Base-by-base conservation (phyloP, 2,888 invertebrate species). In the Drosophila vallismaia region DNA sequence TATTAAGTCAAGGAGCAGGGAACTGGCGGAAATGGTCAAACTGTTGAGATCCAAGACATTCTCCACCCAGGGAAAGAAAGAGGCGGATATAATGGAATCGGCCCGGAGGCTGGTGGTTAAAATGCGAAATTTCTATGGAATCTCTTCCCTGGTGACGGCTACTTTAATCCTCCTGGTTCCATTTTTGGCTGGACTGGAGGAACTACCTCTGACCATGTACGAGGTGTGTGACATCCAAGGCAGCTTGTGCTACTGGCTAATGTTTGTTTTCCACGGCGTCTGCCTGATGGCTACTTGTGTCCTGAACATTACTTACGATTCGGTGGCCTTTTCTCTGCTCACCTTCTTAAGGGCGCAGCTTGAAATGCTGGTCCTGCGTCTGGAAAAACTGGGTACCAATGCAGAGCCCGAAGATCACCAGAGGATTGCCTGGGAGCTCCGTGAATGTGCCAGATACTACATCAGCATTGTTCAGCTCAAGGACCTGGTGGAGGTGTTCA, bases 221-320 rank as follows among this genome's bases (percentile, higher is more conserved):
- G 76, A 71, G 48, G 89, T 89, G 1, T 76, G 90, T 33, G 33
- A 67, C 5, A 12, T 80, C 31, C 46, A 73, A 7, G 50, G 29
- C 0, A 7, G 38, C 5, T 56, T 50, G 6, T 79, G 77, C 55
- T 89, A 79, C 19, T 62, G 66, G 8, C 33, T 68, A 0, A 55
- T 85, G 8, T 86, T 83, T 14, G 3, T 75, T 1, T 88, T 74
- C 36, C 79, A 85, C 10, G 60, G 71, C 40, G 0, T 82, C n/a
- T 53, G 81, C 0, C 10, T 88, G n/a, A 12, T 75, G 19, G 45
- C 78, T 0, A 67, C 79, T 6, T 88, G 89, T 59, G 75, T 74
- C 33, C 9, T 87, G 0, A 89, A 90, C 53, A 82, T 90, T 7
- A 75, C 84, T 19, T 90, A 76, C 29, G 91, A 90, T 19, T 74